Percentiles rank a stretch among this genome's conserved stretches.
phyloP scores from a whole-genome alignment of 2,113 vertebrate species.

The Vombatus ursinus region DNA sequence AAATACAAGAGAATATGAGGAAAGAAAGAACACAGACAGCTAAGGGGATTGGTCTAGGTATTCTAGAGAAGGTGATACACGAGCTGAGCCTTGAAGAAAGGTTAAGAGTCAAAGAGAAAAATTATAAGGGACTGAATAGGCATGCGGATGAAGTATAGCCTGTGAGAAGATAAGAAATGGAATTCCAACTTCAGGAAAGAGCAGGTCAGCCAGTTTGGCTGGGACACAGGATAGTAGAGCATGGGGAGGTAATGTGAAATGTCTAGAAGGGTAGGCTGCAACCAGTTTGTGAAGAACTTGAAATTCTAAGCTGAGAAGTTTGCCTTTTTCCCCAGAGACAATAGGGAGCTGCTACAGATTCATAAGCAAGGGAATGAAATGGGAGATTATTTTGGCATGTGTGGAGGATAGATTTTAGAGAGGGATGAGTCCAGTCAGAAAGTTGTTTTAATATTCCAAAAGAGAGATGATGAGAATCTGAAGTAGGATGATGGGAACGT shows the following conservation, averaged over 20 bases:
- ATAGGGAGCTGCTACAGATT: background rate
- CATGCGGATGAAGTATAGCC: background rate
- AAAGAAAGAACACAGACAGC: background rate
- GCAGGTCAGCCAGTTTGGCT: background rate
- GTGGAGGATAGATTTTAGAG: background rate
- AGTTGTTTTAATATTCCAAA: background rate
- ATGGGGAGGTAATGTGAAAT: background rate
- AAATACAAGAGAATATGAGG: background rate
- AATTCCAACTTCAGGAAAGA: background rate
- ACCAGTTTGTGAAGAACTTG: background rate
- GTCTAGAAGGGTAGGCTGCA: background rate
- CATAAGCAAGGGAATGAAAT: background rate
- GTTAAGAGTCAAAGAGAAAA: background rate
- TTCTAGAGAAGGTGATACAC: background rate
- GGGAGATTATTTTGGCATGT: background rate
- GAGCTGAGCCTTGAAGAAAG: background rate
- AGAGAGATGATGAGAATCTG: background rate
- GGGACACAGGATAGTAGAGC: background rate
- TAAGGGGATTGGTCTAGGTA: too few species aligned
- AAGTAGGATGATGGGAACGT: background rate
- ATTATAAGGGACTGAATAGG: background rate
- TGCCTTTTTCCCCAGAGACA: background rate
- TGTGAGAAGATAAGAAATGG: background rate
- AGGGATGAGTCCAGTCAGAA: background rate
- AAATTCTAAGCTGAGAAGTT: background rate